Conservation (phyloP, 1,140 invertebrate genomes). For the Microvelia longipes region DNA sequence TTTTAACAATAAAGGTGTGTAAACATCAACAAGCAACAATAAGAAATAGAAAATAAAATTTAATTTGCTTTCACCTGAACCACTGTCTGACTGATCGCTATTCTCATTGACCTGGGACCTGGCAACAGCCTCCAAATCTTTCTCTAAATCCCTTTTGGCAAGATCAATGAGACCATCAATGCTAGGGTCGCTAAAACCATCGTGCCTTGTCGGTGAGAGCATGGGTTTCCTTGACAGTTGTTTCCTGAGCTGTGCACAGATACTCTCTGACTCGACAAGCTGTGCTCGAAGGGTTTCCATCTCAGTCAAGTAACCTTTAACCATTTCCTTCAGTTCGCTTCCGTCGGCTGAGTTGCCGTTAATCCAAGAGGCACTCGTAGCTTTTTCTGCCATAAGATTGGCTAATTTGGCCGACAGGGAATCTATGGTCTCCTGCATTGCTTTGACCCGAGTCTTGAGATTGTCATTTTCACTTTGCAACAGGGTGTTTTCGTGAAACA, state of each 20-base stretch:
- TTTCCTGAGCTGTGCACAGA: conserved; percentile 61
- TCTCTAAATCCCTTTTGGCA: conserved; percentile 38
- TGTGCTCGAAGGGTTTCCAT: conserved; percentile 79
- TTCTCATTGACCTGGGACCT: neutral
- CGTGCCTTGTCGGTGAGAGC: conserved; percentile 16
- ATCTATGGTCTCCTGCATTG: conserved; percentile 83
- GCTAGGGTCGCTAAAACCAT: neutral
- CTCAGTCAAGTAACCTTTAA: conserved; percentile 74
- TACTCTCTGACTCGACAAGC: conserved; percentile 72
- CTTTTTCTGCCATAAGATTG: conserved; percentile 59
- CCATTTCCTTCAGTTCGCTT: conserved; percentile 43
- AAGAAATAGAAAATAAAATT: too few species aligned
- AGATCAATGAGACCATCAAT: conserved; percentile 31
- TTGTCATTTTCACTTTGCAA: conserved; percentile 75
- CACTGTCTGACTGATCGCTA: conserved; percentile 31
- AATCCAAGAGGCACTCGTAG: conserved; percentile 35
- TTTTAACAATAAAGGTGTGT: too few species aligned
- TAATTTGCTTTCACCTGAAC: too few species aligned
- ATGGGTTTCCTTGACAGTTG: conserved; percentile 5
- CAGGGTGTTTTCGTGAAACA: conserved; percentile 92
- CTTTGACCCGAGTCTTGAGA: conserved; percentile 73
- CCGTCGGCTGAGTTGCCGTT: conserved; percentile 15
- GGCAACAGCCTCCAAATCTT: conserved; percentile 34
- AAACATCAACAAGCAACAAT: too few species aligned
- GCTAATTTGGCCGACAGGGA: conserved; percentile 65